These are phyloP conservation scores for Helleia helle DNA, from an alignment of 2,888 invertebrate species.

Conservation along the genomic window DNA sequence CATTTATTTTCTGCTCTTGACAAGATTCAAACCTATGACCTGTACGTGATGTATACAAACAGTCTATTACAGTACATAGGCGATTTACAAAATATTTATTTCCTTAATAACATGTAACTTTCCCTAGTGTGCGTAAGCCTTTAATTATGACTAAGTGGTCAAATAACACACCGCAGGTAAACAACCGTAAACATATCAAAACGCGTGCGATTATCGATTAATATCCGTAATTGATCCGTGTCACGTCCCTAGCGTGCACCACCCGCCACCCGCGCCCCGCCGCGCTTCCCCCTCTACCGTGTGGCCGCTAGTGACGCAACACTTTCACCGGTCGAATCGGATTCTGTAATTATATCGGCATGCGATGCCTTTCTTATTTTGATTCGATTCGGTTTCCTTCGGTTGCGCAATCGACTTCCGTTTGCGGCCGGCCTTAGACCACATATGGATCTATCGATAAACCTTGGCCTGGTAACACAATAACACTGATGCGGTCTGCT, in stretches of 20 bases:
- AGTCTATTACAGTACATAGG: no score
- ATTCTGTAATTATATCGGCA: conserved; percentile 59
- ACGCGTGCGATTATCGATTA: not conserved
- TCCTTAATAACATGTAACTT: no score
- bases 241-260: not conserved
- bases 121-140: no score
- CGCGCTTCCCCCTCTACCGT: not conserved
- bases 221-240: not conserved
- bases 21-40: no score
- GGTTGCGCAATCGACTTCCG: conserved; percentile 51
- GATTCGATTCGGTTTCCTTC: conserved; percentile 49
- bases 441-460: conserved; percentile 9
- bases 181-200: not conserved
- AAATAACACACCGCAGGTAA: not conserved
- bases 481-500: not conserved
- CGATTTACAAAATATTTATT: no score
- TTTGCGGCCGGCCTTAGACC: conserved; percentile 28
- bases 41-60: no score
- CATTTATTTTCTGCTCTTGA: no score
- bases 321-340: conserved; percentile 47
- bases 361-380: conserved; percentile 56
- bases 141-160: no score
- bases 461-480: conserved; percentile 17
- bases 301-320: conserved; percentile 50
- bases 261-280: not conserved